Conservation (phyloP, 2,888 invertebrate species). For the Rhagophthalmus giganteus region DNA sequence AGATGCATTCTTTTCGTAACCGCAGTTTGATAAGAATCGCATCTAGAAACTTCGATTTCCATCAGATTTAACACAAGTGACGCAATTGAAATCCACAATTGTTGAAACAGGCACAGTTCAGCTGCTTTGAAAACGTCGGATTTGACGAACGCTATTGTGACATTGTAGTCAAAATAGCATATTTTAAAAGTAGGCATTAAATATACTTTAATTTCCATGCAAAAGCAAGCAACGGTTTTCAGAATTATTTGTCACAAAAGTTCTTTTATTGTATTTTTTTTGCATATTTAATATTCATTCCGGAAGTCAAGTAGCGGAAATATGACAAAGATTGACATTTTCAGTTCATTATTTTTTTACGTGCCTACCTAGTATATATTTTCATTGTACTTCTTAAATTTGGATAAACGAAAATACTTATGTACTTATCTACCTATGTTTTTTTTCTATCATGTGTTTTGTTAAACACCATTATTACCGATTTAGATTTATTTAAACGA, state of each 20-base stretch:
- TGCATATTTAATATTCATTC: constrained; percentile 32
- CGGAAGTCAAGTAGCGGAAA: constrained; percentile 38
- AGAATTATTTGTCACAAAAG: constrained; percentile 10
- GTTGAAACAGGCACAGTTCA: constrained; percentile 21
- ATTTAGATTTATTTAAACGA: too few species aligned
- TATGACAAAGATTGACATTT: constrained; percentile 35
- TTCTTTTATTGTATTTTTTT: constrained; percentile 24
- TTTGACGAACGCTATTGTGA: constrained; percentile 35
- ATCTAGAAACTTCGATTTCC: constrained; percentile 21
- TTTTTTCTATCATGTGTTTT: not conserved
- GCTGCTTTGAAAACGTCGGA: constrained; percentile 23
- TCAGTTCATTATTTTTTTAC: constrained; percentile 29
- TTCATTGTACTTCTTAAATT: constrained; percentile 24
- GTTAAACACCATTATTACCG: not conserved
- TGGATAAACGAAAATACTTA: constrained; percentile 19
- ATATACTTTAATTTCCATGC: constrained; percentile 28
- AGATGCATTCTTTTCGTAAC: too few species aligned
- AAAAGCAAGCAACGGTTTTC: constrained; percentile 24
- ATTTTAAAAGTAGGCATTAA: constrained; percentile 30
- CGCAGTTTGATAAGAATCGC: constrained; percentile 24
- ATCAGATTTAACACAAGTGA: constrained; percentile 22
- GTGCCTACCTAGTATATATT: constrained; percentile 21
- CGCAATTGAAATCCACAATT: constrained; percentile 22
- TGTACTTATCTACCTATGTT: too few species aligned
- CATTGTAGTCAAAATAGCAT: constrained; percentile 35